Evolutionary conservation across 2,888 invertebrate species (phyloP).

Genomic region (Poecilus cupreus): DNA sequence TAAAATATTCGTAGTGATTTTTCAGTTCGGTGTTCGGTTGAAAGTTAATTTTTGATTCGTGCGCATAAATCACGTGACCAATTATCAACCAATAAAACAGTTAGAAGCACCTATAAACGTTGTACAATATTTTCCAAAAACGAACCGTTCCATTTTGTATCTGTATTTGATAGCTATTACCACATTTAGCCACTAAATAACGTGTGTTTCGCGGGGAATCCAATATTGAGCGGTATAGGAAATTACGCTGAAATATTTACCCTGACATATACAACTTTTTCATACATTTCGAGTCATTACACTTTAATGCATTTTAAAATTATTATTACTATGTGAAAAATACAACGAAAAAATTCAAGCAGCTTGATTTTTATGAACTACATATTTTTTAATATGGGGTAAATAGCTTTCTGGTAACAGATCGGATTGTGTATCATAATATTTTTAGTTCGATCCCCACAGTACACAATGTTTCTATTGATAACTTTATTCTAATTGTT

Average conservation of each 20-base stretch:
- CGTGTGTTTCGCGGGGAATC: conserved; percentile 66
- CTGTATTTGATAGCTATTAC: conserved; percentile 68
- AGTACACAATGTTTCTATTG: too few relatives aligned
- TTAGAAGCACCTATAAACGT: conserved; percentile 47
- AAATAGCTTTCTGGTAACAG: too few relatives aligned
- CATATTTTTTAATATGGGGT: too few relatives aligned
- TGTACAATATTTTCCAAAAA: conserved; percentile 54
- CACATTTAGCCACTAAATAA: conserved; percentile 68
- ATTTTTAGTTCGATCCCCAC: too few relatives aligned
- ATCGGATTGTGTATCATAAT: too few relatives aligned
- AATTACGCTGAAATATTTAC: not conserved
- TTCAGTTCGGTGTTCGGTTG: not conserved
- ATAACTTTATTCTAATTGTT: too few relatives aligned
- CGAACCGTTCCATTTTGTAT: conserved; percentile 62
- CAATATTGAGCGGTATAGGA: conserved; percentile 63
- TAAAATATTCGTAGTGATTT: conserved; percentile 16
- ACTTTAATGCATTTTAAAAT: too few relatives aligned
- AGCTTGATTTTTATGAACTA: too few relatives aligned
- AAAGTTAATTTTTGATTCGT: conserved; percentile 42
- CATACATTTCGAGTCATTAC: too few relatives aligned
- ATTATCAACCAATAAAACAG: conserved; percentile 56
- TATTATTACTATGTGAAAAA: too few relatives aligned
- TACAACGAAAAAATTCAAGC: too few relatives aligned
- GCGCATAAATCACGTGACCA: conserved; percentile 45
- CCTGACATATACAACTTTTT: not conserved